phyloP scores from a whole-genome alignment of 2,888 invertebrate genomes.

The Euplagia quadripunctaria region DNA sequence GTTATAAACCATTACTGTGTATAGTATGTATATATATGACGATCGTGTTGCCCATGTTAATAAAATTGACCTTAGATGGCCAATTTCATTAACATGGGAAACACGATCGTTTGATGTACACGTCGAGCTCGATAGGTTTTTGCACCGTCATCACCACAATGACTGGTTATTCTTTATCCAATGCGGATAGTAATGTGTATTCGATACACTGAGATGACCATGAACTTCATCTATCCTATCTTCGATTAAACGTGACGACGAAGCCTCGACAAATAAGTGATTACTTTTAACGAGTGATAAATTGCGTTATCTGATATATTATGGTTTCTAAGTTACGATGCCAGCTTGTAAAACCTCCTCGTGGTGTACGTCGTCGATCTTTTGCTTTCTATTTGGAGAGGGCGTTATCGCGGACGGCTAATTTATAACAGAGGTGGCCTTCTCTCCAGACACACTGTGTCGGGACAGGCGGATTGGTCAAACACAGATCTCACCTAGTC shows the following conservation, averaged over 20 bases:
- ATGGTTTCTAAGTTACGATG: background rate
- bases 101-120: background rate
- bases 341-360: too few species aligned
- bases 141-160: conserved; percentile 9
- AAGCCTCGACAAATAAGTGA: conserved; percentile 3
- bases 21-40: background rate
- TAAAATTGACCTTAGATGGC: background rate
- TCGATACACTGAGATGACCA: conserved; percentile 20
- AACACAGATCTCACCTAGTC: too few species aligned
- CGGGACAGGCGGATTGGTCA: too few species aligned
- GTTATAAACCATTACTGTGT: too few species aligned
- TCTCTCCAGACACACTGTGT: too few species aligned
- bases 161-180: background rate
- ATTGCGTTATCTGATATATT: background rate
- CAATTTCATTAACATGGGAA: too few species aligned
- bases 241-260: background rate
- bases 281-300: conserved; percentile 5
- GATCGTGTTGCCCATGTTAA: background rate
- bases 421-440: too few species aligned
- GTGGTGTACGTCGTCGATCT: too few species aligned
- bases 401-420: too few species aligned
- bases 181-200: conserved; percentile 14
- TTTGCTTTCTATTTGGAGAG: too few species aligned
- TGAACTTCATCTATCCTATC: conserved; percentile 8
- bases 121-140: background rate